Base-by-base conservation (phyloP, 2,888 invertebrate genomes). In the Acrobasis suavella region DNA sequence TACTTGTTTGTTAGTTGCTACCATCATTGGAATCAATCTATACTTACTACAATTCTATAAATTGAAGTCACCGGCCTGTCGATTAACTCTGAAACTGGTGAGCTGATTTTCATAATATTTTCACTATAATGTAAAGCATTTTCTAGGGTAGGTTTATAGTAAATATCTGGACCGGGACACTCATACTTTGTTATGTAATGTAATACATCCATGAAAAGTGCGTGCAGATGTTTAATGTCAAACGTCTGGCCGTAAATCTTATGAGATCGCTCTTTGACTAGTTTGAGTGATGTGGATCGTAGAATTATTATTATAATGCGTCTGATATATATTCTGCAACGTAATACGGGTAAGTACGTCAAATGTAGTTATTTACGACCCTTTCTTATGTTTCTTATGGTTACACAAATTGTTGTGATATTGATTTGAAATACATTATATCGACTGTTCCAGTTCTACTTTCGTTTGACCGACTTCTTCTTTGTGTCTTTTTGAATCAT, bases 251-350 rank as follows among this genome's bases (percentile, higher is more conserved):
- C 15, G 52, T 52, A 52, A 37, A 32, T 32, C 52, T 52, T n/a
- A 32, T 14, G 32, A 52, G 52, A 22, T 52, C 52, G 52, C n/a
- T 52, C 22, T 52, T 52, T 52, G 52, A 17, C 46, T 46, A 46
- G 46, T 46, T 46, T 46, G 46, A 52, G 32, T 52, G 52, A 52
- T 52, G 52, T 52, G 52, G 52, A 32, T 51, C 50, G 17, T 16
- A 10, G 9, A 51, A 51, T 12, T 52, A 52, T 52, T 52, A 52
- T n/a, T 37, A 37, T 52, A 52, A 52, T 32, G 52, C 12, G 52
- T 12, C 12, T 7, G n/a, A 52, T 52, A n/a, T 32, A 22, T 12
- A 42, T 42, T 42, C 42, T 42, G 42, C 10, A 6, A 46, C 46
- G 14, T 46, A 46, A n/a, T 46, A 46, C 5, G 46, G 46, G 6